Evolutionary conservation across 2,113 vertebrate genomes (phyloP).

Genomic region (Rhinopithecus roxellana): DNA sequence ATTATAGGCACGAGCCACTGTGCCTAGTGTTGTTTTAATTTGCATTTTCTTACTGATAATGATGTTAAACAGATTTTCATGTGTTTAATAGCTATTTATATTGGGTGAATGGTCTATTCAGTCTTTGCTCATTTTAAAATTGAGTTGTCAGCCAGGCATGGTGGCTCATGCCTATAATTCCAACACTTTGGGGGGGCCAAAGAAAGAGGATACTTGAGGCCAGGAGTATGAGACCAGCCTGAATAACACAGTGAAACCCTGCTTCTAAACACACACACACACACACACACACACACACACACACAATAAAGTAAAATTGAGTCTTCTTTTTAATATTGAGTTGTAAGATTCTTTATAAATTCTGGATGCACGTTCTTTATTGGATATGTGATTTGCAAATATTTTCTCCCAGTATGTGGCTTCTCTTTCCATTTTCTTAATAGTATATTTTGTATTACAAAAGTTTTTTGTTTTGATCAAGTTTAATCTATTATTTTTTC

Average conservation of each 20-base stretch:
- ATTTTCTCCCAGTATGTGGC: neutral
- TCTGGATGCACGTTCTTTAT: neutral
- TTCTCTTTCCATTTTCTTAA: constrained; percentile 35
- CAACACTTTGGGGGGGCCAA: no score
- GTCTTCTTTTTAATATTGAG: neutral
- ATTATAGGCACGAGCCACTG: neutral
- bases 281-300: no score
- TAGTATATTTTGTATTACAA: neutral
- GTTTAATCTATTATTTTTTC: neutral
- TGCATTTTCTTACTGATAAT: no score
- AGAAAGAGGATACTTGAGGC: no score
- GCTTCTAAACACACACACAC: no score
- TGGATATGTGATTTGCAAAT: neutral
- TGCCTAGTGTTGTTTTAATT: neutral
- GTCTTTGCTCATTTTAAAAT: neutral
- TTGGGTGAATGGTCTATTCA: neutral
- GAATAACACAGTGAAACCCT: no score
- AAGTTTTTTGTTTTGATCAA: neutral
- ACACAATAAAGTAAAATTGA: no score
- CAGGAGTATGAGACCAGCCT: no score
- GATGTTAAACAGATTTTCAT: no score
- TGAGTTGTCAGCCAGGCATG: neutral
- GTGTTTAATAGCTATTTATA: neutral
- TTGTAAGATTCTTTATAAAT: neutral
- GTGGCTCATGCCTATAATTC: no score